phyloP scores from a whole-genome alignment of 2,888 invertebrate genomes.

The Lasioglossum pauxillum region DNA sequence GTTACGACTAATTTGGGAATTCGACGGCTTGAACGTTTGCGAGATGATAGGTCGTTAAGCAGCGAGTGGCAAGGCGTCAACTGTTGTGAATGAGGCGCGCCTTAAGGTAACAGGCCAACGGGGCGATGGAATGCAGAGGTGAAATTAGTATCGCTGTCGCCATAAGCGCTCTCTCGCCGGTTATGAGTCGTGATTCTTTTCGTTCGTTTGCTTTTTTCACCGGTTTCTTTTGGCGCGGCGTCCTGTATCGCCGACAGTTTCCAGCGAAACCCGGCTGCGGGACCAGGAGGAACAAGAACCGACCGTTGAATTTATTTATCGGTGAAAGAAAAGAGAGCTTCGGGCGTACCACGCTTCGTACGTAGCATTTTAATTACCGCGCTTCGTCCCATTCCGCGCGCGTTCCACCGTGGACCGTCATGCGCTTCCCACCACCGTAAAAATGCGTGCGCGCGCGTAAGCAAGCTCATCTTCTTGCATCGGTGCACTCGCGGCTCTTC shows the following conservation, averaged over 20 bases:
- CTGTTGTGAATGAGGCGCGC: constrained; percentile 56
- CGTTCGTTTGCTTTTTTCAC: constrained; percentile 26
- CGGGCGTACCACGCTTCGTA: constrained; percentile 53
- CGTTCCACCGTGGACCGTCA: constrained; percentile 43
- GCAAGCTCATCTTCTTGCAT: constrained; percentile 38
- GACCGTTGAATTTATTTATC: constrained; percentile 54
- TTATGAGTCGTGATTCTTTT: constrained; percentile 58
- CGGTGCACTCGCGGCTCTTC: constrained; percentile 40
- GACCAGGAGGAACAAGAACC: constrained; percentile 40
- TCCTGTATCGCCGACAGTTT: constrained; percentile 41
- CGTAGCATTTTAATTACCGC: constrained; percentile 66
- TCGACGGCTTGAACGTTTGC: not conserved
- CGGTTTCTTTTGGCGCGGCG: constrained; percentile 32
- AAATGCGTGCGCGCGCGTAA: constrained; percentile 39
- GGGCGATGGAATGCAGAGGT: constrained; percentile 72
- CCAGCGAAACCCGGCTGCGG: constrained; percentile 46
- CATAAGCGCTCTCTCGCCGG: constrained; percentile 62
- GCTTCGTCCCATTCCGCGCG: constrained; percentile 51
- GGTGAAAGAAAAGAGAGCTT: constrained; percentile 51
- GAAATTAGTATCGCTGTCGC: constrained; percentile 74
- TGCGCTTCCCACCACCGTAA: constrained; percentile 37
- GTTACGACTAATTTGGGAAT: not conserved
- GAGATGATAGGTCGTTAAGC: constrained; percentile 40
- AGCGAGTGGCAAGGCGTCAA: constrained; percentile 26
- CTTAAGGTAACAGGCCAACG: constrained; percentile 60